Evolutionary conservation across 2,888 invertebrate species (phyloP).

Genomic region (Clunio marinus): DNA sequence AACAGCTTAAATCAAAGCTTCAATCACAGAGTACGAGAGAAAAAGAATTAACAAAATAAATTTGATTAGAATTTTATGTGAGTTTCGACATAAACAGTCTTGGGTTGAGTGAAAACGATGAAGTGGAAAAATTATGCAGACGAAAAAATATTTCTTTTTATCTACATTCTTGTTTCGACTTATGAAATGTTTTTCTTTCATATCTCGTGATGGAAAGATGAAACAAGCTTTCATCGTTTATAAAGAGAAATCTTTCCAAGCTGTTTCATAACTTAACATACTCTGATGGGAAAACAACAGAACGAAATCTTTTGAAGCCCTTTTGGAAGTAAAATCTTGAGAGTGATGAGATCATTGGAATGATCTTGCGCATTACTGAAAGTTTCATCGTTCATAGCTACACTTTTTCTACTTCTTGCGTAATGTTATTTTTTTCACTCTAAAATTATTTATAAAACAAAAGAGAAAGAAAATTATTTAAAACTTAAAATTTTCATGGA

Average conservation of each 20-base stretch:
- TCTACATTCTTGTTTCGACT: not conserved
- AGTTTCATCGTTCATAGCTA: not conserved
- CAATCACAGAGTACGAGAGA: no score
- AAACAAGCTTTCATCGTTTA: no score
- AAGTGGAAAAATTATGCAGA: not conserved
- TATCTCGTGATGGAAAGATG: no score
- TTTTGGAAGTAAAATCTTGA: no score
- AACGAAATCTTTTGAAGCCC: no score
- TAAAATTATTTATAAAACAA: not conserved
- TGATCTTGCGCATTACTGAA: not conserved
- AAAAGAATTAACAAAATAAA: no score
- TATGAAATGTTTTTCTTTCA: not conserved
- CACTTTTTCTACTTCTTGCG: not conserved
- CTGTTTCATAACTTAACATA: no score
- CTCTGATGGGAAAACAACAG: no score
- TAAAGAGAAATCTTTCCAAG: not conserved
- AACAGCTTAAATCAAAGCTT: no score
- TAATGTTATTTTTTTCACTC: not conserved
- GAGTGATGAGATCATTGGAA: not conserved
- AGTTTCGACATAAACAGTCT: not conserved
- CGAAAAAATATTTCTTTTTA: not conserved
- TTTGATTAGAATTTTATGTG: not conserved
- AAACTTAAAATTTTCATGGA: not conserved
- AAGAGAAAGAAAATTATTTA: not conserved
- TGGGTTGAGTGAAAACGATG: not conserved